Conservation (phyloP, 1,140 invertebrate species). For the Aphidius gifuensis region DNA sequence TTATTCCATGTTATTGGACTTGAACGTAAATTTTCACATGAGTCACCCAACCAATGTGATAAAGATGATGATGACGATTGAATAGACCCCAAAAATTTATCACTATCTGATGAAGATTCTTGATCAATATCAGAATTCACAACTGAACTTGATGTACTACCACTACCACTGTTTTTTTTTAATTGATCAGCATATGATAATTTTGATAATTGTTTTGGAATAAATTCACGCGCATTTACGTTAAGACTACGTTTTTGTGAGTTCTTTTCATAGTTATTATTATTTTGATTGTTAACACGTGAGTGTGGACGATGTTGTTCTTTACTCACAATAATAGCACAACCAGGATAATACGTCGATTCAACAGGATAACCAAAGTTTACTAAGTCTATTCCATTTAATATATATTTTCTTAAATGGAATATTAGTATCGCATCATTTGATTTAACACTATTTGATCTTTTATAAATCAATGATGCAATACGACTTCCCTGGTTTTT, state of each 20-base stretch:
- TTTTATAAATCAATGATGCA: no score
- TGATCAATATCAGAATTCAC: conserved; percentile 40
- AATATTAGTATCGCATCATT: conserved; percentile 47
- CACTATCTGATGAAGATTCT: conserved; percentile 52
- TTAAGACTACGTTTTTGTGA: conserved; percentile 50
- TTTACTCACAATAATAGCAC: conserved; percentile 56
- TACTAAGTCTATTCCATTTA: conserved; percentile 64
- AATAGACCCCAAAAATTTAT: conserved; percentile 45
- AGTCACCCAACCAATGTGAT: no score
- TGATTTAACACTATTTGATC: no score
- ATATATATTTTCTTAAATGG: conserved; percentile 59
- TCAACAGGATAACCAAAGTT: conserved; percentile 73
- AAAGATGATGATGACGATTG: conserved; percentile 23
- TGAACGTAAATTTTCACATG: no score
- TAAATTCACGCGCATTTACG: conserved; percentile 65
- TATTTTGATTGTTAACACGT: neutral
- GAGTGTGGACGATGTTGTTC: neutral
- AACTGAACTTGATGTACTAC: conserved; percentile 33
- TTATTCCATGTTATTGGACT: no score
- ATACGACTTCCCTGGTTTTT: no score
- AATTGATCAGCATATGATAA: conserved; percentile 22
- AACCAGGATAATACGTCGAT: conserved; percentile 58
- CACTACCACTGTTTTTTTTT: conserved; percentile 29
- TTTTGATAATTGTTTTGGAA: conserved; percentile 44
- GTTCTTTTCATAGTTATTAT: no score